Evolutionary conservation across 2,797 vertebrate species (phyloP).

Genomic region (Sardinella longiceps): DNA sequence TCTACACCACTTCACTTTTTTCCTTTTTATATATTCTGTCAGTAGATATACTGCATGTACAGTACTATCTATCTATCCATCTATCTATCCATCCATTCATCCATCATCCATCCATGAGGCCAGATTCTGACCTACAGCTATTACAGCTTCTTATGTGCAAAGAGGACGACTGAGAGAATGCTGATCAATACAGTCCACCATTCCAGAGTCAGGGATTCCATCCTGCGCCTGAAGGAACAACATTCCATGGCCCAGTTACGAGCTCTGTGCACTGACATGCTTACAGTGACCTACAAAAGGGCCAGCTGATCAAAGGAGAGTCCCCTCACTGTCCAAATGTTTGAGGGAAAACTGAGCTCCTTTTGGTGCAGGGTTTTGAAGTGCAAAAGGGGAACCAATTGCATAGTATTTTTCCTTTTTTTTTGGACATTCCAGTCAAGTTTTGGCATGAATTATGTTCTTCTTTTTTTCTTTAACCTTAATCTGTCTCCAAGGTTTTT

Average conservation of each 20-base stretch:
- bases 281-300: constrained; percentile 43
- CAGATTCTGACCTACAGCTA: constrained; percentile 46
- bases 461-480: background rate
- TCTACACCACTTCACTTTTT: too few relatives aligned
- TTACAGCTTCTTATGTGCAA: constrained; percentile 48
- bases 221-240: constrained; percentile 34
- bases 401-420: background rate
- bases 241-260: constrained; percentile 30
- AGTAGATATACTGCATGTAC: too few relatives aligned
- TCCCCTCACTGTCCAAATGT: background rate
- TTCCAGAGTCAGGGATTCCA: constrained; percentile 45
- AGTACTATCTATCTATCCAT: too few relatives aligned
- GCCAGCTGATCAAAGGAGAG: background rate
- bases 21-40: too few relatives aligned
- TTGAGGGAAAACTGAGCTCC: background rate
- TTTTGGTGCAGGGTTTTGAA: constrained; percentile 9
- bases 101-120: too few relatives aligned
- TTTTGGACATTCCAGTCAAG: background rate
- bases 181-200: constrained; percentile 45
- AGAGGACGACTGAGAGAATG: constrained; percentile 35
- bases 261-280: constrained; percentile 40
- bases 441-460: constrained; percentile 2
- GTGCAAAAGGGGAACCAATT: background rate
- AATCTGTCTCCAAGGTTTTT: background rate
- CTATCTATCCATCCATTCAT: too few relatives aligned